Evolutionary conservation across 2,888 invertebrate species (phyloP).

Genomic region (Drosophila engyochracea): DNA sequence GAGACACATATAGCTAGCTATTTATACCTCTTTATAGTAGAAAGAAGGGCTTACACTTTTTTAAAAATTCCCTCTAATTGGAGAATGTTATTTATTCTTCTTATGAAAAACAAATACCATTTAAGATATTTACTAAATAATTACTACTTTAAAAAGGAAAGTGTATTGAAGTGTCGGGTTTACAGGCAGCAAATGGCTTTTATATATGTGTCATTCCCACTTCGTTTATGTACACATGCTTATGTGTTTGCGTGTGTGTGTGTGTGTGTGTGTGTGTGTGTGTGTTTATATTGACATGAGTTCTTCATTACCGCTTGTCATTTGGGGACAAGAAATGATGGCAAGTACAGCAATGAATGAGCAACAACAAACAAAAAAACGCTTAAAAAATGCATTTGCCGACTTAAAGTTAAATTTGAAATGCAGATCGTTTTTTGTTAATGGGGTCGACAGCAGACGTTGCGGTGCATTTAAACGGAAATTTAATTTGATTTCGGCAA

Average conservation of each 20-base stretch:
- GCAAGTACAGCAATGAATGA: slow-evolving; percentile 8
- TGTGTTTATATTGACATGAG: slow-evolving; percentile 53
- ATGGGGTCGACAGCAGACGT: slow-evolving; percentile 37
- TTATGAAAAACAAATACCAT: background rate
- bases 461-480: slow-evolving; percentile 68
- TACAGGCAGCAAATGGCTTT: background rate
- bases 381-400: slow-evolving; percentile 43
- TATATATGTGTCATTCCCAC: slow-evolving; percentile 9
- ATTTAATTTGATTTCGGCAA: slow-evolving; percentile 73
- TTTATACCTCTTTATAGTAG: background rate
- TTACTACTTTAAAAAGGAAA: background rate
- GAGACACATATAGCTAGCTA: background rate
- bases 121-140: background rate
- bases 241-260: slow-evolving; percentile 5
- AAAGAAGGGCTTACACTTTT: background rate
- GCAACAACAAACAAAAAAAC: background rate
- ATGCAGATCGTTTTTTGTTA: slow-evolving; percentile 33
- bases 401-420: slow-evolving; percentile 30
- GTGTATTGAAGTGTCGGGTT: background rate
- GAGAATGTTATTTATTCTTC: background rate
- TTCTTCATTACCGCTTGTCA: slow-evolving; percentile 65
- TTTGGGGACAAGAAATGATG: slow-evolving; percentile 30
- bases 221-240: slow-evolving; percentile 2
- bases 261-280: slow-evolving; percentile 9
- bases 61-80: too few species aligned